Evolutionary conservation across 2,888 invertebrate genomes (phyloP).

Genomic region (Caenorhabditis uteleia): DNA sequence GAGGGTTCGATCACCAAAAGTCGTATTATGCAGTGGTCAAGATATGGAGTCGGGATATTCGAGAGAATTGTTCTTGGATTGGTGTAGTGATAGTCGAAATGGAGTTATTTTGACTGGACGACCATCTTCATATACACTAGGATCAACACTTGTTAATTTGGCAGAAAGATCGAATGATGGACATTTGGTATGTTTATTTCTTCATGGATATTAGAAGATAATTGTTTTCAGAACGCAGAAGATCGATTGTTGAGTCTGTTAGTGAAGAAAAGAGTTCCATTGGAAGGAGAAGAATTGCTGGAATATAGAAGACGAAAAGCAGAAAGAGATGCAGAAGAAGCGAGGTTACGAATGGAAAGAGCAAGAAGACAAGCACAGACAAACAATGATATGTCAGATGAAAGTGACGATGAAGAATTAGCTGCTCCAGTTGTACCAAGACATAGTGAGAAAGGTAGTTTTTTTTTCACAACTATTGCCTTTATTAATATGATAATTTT

Average conservation of each 20-base stretch:
- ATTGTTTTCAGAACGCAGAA: conserved; percentile 3
- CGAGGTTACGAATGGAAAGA: conserved; percentile 34
- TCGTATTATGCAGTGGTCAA: conserved; percentile 90
- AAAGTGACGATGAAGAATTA: conserved; percentile 64
- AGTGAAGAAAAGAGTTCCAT: conserved; percentile 72
- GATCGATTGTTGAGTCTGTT: conserved; percentile 26
- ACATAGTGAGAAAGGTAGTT: conserved; percentile 13
- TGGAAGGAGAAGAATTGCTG: conserved; percentile 75
- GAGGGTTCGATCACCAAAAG: conserved; percentile 85
- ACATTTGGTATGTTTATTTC: conserved; percentile 1
- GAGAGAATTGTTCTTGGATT: conserved; percentile 89
- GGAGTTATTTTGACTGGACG: conserved; percentile 85
- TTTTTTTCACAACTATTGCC: not conserved
- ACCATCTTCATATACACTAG: conserved; percentile 30
- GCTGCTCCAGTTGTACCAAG: conserved; percentile 69
- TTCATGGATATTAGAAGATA: not conserved
- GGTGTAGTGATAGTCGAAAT: conserved; percentile 90
- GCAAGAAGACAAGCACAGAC: conserved; percentile 22
- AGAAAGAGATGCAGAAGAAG: conserved; percentile 71
- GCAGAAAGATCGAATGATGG: conserved; percentile 33
- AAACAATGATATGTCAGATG: conserved; percentile 42
- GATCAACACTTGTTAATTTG: conserved; percentile 23
- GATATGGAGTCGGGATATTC: conserved; percentile 95
- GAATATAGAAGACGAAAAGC: conserved; percentile 72
- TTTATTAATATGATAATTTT: too few relatives aligned